phyloP scores from a whole-genome alignment of 2,113 vertebrate genomes.

The Illadopsis cleaveri region DNA sequence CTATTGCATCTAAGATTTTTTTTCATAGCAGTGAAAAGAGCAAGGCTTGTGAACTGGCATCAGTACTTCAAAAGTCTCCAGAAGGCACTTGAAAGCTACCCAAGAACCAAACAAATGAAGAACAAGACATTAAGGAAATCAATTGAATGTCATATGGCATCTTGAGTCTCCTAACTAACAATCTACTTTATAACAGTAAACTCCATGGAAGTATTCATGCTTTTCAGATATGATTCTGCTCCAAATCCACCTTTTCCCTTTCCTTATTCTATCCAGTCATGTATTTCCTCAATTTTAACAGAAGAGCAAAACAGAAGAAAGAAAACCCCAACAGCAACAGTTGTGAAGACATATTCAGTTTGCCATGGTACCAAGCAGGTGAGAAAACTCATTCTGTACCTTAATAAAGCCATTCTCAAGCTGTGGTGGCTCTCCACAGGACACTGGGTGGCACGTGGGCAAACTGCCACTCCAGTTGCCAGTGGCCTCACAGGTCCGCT shows the following conservation, averaged over 20 bases:
- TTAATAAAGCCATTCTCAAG: constrained; percentile 87
- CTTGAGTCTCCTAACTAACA: background rate
- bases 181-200: background rate
- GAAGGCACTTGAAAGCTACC: background rate
- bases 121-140: background rate
- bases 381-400: constrained; percentile 71
- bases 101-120: background rate
- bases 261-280: background rate
- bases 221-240: background rate
- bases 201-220: background rate
- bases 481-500: constrained; percentile 88
- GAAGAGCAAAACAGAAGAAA: background rate
- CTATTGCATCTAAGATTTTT: background rate
- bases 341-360: background rate
- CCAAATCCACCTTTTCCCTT: background rate
- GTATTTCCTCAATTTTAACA: background rate
- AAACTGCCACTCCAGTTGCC: constrained; percentile 89
- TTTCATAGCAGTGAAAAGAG: background rate
- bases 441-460: constrained; percentile 89
- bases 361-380: background rate
- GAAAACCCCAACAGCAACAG: background rate
- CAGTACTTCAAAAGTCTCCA: background rate
- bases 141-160: background rate
- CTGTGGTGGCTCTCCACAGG: constrained; percentile 81
- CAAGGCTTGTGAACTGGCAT: background rate